phyloP scores from a whole-genome alignment of 2,113 vertebrate genomes.

The Orcinus orca region DNA sequence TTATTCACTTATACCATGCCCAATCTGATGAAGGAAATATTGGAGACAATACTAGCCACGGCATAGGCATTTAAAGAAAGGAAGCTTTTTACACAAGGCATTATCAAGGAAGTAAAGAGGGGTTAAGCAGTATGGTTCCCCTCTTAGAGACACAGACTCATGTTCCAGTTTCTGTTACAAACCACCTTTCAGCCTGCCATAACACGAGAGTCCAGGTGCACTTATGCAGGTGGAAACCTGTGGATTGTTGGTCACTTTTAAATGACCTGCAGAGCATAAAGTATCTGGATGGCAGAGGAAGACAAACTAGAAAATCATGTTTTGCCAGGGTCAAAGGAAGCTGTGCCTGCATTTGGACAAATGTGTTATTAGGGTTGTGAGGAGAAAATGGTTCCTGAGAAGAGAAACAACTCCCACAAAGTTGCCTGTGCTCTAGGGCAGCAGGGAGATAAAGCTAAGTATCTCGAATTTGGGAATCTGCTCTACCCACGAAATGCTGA shows the following conservation, averaged over 20 bases:
- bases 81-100: background rate
- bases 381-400: background rate
- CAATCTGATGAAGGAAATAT: background rate
- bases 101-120: background rate
- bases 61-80: background rate
- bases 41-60: background rate
- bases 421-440: background rate
- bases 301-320: background rate
- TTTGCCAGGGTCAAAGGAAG: background rate
- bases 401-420: background rate
- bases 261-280: background rate
- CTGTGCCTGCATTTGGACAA: background rate
- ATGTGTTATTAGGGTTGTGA: background rate
- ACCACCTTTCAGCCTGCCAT: background rate
- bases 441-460: background rate
- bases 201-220: background rate
- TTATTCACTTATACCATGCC: background rate
- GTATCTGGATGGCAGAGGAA: background rate
- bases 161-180: background rate
- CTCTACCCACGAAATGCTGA: background rate
- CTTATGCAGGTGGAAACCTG: background rate
- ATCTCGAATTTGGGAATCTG: background rate
- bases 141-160: background rate
- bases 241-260: background rate
- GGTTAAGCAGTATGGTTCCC: background rate